Conservation (phyloP, 2,797 vertebrate species). For the Neomorphus geoffroyi region DNA sequence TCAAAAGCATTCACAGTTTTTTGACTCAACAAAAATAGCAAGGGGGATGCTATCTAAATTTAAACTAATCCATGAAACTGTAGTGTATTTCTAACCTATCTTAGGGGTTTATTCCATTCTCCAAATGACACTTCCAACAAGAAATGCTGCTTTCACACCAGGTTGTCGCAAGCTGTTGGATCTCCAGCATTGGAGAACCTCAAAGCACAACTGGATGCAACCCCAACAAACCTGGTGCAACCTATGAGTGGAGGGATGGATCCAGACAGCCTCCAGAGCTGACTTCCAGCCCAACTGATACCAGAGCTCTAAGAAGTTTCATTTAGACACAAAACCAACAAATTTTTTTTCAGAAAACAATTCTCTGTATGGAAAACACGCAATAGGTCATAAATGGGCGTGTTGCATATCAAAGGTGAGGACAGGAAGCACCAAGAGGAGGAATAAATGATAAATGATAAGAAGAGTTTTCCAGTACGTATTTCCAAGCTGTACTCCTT, state of each 20-base stretch:
- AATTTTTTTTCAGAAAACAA: not conserved
- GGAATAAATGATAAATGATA: not conserved
- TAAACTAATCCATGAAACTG: accelerated
- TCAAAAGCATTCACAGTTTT: not conserved
- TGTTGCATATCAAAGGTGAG: not conserved
- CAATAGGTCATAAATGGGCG: accelerated
- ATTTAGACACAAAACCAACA: not conserved
- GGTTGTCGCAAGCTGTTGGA: not conserved
- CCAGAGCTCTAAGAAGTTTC: not conserved
- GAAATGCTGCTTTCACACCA: not conserved
- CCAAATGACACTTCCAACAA: accelerated
- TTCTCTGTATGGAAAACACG: not conserved
- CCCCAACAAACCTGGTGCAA: not conserved
- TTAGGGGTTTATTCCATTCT: accelerated
- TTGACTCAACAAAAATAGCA: not conserved
- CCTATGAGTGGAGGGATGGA: accelerated
- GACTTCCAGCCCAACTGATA: not conserved
- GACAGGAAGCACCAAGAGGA: not conserved
- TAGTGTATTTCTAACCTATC: not conserved
- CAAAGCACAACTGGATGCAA: not conserved
- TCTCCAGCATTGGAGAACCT: not conserved
- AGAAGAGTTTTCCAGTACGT: not conserved
- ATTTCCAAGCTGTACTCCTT: not conserved
- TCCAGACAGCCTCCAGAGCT: not conserved
- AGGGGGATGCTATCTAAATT: accelerated